Evolutionary conservation across 2,888 invertebrate genomes (phyloP), one percentile per base, ranked within the genome.

Genomic region (Pterostichus madidus): DNA sequence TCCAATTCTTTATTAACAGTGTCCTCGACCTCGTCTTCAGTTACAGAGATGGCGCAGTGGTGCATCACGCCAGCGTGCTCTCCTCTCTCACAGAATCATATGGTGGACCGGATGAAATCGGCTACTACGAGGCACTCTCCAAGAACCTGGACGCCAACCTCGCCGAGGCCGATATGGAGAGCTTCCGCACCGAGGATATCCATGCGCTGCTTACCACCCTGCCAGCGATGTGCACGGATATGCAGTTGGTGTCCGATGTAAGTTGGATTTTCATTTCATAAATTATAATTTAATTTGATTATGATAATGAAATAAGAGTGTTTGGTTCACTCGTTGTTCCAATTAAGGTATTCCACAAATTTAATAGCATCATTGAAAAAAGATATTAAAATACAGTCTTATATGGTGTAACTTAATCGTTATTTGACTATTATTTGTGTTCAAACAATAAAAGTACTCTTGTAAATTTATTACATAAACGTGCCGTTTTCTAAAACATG

Each of bases 81-180:
- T 95, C 95, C 84, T 96, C 96, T 78, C 92, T 96, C 86, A 95
- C 96, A 83, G 95, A 95, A 86, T 95, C 95, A 3, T 96, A 96
- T 89, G 95, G 95, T 88, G 94, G 94, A 0, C 87, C 87, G 56
- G 92, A 92, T 85, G 90, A 90, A 84, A 87, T 92, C 85, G 91
- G 91, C 82, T 95, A 96, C 87, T 96, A 97, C 90, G 96, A 97
- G 90, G 96, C 96, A 88, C 91, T 97, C 88, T 94, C 97, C 52
- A 93, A 96, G 89, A 96, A 97, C 89, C 93, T 97, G 90, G 97
- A 98, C 91, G 97, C 97, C 84, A 97, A 97, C 90, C 93, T 98
- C 87, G 98, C 98, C 56, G 97, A 98, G 90, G 97, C 97, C 83
- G 98, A 98, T 90, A 98, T 98, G 95, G 97, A 98, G 90, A 96